phyloP scores from a whole-genome alignment of 2,888 invertebrate genomes.

The Acholoe squamosa region DNA sequence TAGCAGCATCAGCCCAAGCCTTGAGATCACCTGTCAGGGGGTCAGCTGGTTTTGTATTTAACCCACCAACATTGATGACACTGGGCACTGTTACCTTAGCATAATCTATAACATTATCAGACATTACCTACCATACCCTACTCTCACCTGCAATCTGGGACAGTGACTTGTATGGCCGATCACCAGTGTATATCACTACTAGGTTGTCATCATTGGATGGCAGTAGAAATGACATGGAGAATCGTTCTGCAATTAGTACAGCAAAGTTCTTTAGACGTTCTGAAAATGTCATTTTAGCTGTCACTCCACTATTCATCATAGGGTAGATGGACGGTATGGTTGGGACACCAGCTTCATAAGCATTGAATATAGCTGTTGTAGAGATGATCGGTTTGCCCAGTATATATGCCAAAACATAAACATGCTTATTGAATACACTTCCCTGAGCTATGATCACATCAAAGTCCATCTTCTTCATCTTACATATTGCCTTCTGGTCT shows the following conservation, averaged over 20 bases:
- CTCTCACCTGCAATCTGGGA: not conserved
- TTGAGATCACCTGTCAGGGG: not conserved
- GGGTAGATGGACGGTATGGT: too few relatives aligned
- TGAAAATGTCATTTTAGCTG: slow-evolving; percentile 14
- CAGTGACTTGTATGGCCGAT: not conserved
- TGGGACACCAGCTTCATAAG: too few relatives aligned
- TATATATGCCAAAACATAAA: too few relatives aligned
- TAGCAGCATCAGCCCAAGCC: not conserved
- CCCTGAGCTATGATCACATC: too few relatives aligned
- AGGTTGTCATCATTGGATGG: not conserved
- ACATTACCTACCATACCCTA: not conserved
- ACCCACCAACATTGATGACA: not conserved
- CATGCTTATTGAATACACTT: too few relatives aligned
- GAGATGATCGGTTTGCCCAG: too few relatives aligned
- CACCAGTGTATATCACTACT: not conserved
- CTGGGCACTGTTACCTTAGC: not conserved
- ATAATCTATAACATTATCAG: slow-evolving; percentile 18
- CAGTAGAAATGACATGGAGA: not conserved
- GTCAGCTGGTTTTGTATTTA: not conserved
- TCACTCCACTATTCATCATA: not conserved
- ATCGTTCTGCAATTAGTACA: not conserved
- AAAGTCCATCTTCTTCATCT: too few relatives aligned
- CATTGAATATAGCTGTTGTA: too few relatives aligned
- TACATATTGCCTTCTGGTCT: too few relatives aligned
- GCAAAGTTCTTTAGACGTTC: not conserved